A percentile compares a stretch with the other conserved stretches of the same genome.
Evolutionary conservation across 1,140 invertebrate genomes (phyloP).

Genomic region (Leptinotarsa undecemlineata): DNA sequence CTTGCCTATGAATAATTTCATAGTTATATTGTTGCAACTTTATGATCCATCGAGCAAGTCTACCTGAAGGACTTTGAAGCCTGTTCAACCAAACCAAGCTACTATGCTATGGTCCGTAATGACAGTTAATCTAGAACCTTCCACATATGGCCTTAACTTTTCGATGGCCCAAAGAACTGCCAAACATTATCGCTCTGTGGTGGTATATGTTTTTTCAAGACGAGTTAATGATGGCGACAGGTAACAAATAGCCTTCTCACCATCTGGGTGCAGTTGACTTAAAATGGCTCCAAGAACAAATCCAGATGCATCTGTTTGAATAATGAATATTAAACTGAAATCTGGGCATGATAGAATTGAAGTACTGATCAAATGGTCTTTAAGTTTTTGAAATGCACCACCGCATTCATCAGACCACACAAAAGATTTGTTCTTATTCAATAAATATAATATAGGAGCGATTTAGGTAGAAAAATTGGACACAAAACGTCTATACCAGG

Average conservation of each 20-base stretch:
- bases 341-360: constrained; percentile 32
- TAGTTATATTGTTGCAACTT: constrained; percentile 1
- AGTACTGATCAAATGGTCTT: constrained; percentile 11
- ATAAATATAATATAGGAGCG: background rate
- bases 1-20: constrained; percentile 15
- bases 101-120: constrained; percentile 58
- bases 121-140: constrained; percentile 54
- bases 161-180: constrained; percentile 55
- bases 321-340: constrained; percentile 34
- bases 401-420: constrained; percentile 13
- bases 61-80: constrained; percentile 52
- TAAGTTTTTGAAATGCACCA: constrained; percentile 22
- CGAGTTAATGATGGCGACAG: constrained; percentile 17
- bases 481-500: constrained; percentile 13
- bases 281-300: constrained; percentile 40
- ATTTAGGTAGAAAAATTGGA: background rate
- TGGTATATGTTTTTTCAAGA: constrained; percentile 56
- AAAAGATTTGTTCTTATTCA: background rate
- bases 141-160: constrained; percentile 54
- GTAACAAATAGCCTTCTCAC: constrained; percentile 28
- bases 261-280: constrained; percentile 23
- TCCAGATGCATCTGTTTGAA: constrained; percentile 38
- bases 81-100: constrained; percentile 55
- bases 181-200: constrained; percentile 57
- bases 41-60: constrained; percentile 55